Conservation (phyloP, 2,888 invertebrate species). For the Scaptomyza polygonia region DNA sequence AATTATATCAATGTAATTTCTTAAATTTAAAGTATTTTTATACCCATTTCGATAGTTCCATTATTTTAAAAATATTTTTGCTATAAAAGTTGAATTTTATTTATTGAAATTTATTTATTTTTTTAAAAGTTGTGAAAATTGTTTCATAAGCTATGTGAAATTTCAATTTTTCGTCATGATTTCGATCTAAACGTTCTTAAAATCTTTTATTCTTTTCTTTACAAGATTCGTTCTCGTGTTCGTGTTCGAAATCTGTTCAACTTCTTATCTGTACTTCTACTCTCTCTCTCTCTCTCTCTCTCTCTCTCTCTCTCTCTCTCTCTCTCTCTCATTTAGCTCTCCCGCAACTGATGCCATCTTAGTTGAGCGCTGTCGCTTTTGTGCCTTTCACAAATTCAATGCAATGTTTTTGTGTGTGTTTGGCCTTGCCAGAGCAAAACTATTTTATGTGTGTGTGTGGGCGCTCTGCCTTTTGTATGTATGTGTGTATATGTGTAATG, state of each 20-base stretch:
- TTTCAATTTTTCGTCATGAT: too few species aligned
- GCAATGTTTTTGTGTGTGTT: slow-evolving; percentile 40
- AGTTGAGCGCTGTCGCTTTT: slow-evolving; percentile 40
- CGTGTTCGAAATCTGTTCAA: background rate
- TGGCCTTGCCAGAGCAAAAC: slow-evolving; percentile 59
- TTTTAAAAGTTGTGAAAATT: too few species aligned
- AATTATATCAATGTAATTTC: too few species aligned
- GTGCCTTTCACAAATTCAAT: slow-evolving; percentile 70
- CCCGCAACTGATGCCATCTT: slow-evolving; percentile 9
- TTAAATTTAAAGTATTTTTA: too few species aligned
- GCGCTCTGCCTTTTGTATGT: slow-evolving; percentile 50
- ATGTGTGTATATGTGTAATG: slow-evolving; percentile 40
- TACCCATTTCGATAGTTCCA: too few species aligned
- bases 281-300: background rate
- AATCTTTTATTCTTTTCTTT: background rate
- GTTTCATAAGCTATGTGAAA: too few species aligned
- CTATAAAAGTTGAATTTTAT: too few species aligned
- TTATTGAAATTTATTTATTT: too few species aligned
- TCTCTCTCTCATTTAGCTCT: background rate
- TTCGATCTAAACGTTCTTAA: background rate
- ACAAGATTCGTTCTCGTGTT: background rate
- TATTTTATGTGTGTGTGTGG: slow-evolving; percentile 55
- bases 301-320: background rate
- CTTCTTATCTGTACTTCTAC: slow-evolving; percentile 31
- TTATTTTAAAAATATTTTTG: too few species aligned